Evolutionary conservation across 2,797 vertebrate species (phyloP).

Genomic region (Borostomias antarcticus): DNA sequence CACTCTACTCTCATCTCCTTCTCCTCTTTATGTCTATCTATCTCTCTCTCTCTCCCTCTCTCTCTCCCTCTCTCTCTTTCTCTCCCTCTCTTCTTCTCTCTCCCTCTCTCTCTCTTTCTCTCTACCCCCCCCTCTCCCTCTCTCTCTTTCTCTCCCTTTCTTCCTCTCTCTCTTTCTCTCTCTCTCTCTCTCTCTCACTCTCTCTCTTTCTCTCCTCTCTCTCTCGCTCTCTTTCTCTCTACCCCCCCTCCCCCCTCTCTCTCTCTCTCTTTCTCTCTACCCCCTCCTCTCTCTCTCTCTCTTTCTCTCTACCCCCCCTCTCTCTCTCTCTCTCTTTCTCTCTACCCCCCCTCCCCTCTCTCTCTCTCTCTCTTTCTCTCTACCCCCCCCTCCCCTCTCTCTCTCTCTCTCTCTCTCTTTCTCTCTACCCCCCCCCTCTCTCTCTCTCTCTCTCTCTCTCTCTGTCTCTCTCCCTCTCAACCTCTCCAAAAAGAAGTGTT

Average conservation of each 20-base stretch:
- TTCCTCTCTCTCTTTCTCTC: not conserved
- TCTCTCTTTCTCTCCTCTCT: too few species aligned
- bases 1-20: too few species aligned
- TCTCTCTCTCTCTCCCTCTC: too few species aligned
- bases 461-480: not conserved
- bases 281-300: not conserved
- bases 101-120: not conserved
- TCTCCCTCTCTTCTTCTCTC: too few species aligned
- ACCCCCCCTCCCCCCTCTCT: not conserved
- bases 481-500: not conserved
- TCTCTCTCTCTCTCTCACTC: not conserved
- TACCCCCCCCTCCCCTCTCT: constrained; percentile 19
- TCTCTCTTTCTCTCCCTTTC: not conserved
- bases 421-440: constrained; percentile 15
- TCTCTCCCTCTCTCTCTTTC: too few species aligned
- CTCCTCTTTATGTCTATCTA: too few species aligned
- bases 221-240: too few species aligned
- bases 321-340: constrained; percentile 12
- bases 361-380: constrained; percentile 21
- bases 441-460: not conserved
- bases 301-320: not conserved
- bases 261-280: not conserved
- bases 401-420: constrained; percentile 20
- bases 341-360: constrained; percentile 11
- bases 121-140: not conserved